Percentiles rank a stretch among this genome's conserved stretches.
Evolutionary conservation across 2,797 vertebrate genomes (phyloP).

Genomic region (Aulostomus chinensis): DNA sequence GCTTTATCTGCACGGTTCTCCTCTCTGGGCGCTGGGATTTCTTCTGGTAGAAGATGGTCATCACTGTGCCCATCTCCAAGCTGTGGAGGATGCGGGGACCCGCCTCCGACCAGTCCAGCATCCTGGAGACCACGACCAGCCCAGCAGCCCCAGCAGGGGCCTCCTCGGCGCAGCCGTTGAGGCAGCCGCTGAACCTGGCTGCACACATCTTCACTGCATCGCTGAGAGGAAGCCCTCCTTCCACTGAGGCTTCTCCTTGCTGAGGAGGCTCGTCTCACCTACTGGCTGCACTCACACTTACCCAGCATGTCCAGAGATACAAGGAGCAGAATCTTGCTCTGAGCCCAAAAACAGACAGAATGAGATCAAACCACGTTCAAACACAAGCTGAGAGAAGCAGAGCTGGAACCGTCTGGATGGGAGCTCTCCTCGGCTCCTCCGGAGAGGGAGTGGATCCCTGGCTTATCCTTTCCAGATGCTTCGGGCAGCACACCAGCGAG

Average conservation of each 20-base stretch:
- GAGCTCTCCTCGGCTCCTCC: conserved; percentile 49
- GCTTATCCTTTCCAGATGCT: conserved; percentile 79
- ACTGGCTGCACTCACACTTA: background rate
- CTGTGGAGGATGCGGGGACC: conserved; percentile 75
- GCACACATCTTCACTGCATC: conserved; percentile 82
- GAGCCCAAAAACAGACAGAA: too few relatives aligned
- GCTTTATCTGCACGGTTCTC: conserved; percentile 83
- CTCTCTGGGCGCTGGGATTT: conserved; percentile 87
- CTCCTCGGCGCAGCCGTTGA: conserved; percentile 81
- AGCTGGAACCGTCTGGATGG: too few relatives aligned
- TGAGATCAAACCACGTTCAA: too few relatives aligned
- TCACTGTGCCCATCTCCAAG: conserved; percentile 84
- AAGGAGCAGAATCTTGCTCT: too few relatives aligned
- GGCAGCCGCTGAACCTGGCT: conserved; percentile 76
- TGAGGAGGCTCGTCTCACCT: too few relatives aligned
- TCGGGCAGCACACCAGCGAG: conserved; percentile 66
- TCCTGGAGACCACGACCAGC: conserved; percentile 56
- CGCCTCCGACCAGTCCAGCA: conserved; percentile 77
- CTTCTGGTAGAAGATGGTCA: conserved; percentile 89
- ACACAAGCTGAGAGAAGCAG: too few relatives aligned
- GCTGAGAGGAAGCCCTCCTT: too few relatives aligned
- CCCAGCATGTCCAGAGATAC: conserved; percentile 26
- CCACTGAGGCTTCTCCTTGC: too few relatives aligned
- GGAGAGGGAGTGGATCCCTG: conserved; percentile 51
- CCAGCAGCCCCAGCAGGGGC: conserved; percentile 26